Evolutionary conservation across 2,797 vertebrate species (phyloP).

Genomic region (Selene dorsalis): DNA sequence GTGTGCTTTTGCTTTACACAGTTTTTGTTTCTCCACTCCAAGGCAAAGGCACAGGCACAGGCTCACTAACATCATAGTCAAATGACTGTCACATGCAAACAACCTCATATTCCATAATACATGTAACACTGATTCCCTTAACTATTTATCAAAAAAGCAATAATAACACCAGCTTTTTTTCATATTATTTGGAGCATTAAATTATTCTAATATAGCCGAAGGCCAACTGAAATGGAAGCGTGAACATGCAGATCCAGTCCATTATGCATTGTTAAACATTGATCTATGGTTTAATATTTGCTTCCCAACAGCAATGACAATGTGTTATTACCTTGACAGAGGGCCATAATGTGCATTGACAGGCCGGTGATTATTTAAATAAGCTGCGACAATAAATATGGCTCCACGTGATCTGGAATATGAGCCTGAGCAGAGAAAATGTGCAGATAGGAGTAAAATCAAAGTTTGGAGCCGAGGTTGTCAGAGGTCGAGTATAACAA

Average conservation of each 20-base stretch:
- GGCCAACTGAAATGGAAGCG: slow-evolving; percentile 81
- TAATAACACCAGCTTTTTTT: slow-evolving; percentile 74
- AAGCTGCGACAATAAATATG: slow-evolving; percentile 79
- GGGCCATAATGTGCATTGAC: slow-evolving; percentile 79
- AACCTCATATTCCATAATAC: slow-evolving; percentile 63
- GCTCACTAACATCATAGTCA: slow-evolving; percentile 39
- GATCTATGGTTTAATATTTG: slow-evolving; percentile 88
- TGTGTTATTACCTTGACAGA: slow-evolving; percentile 84
- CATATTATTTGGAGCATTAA: slow-evolving; percentile 80
- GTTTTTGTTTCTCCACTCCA: slow-evolving; percentile 20
- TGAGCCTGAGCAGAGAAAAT: slow-evolving; percentile 45
- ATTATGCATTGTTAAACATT: slow-evolving; percentile 86
- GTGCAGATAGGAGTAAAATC: slow-evolving; percentile 65
- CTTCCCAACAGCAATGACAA: slow-evolving; percentile 80
- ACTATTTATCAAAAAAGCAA: slow-evolving; percentile 81
- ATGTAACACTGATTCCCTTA: slow-evolving; percentile 64
- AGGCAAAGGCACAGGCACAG: slow-evolving; percentile 14
- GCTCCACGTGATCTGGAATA: slow-evolving; percentile 64
- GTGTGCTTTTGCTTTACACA: slow-evolving; percentile 25
- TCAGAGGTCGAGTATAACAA: slow-evolving; percentile 49
- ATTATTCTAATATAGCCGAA: slow-evolving; percentile 84
- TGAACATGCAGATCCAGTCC: slow-evolving; percentile 82
- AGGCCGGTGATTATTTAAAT: slow-evolving; percentile 84
- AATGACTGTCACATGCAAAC: slow-evolving; percentile 59
- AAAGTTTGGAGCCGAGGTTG: slow-evolving; percentile 50